Evolutionary conservation across 2,888 invertebrate species (phyloP), one percentile per base, ranked within the genome.

Genomic region (Norana najaformis): DNA sequence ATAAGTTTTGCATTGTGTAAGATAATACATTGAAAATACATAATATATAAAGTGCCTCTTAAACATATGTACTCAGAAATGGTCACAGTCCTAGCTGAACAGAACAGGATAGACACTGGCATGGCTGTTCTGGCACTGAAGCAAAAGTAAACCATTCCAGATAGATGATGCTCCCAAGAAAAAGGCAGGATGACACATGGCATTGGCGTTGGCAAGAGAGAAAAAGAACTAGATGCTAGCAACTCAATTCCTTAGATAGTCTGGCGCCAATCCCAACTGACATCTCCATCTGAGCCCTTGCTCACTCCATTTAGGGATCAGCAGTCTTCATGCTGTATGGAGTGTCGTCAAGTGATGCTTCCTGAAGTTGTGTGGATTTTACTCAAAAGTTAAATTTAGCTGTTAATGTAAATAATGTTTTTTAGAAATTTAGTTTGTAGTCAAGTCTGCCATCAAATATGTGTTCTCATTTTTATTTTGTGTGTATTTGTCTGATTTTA

Each of bases 401-500:
- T 69, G 30, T 69, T 30, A 69, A 69, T 69, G 69, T 69, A n/a
- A n/a, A 69, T 69, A 69, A n/a, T 13, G n/a, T 8, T 69, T 69
- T 69, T n/a, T n/a, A 69, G n/a, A n/a, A 69, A 69, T n/a, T 69
- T 6, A 69, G n/a, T 69, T 69, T 69, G 69, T 69, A n/a, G 30
- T 69, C n/a, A n/a, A 69, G 30, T 69, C n/a, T 69, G 69, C 69
- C 69, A n/a, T 69, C 69, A 69, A n/a, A 69, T 69, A n/a, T 69
- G 69, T 69, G 69, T 69, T 69, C 69, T 13, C 30, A 69, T 30
- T 69, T n/a, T n/a, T 69, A n/a, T 69, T 69, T 69, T 69, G 0
- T 69, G n/a, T 69, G 69, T 69, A 69, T 69, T n/a, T 69, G n/a
- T n/a, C n/a, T 69, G 69, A 69, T 69, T 69, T 69, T 69, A n/a